Percentiles rank a stretch among this genome's conserved stretches.
Evolutionary conservation across 1,140 invertebrate species (phyloP).

Genomic region (Cotesia vestalis): DNA sequence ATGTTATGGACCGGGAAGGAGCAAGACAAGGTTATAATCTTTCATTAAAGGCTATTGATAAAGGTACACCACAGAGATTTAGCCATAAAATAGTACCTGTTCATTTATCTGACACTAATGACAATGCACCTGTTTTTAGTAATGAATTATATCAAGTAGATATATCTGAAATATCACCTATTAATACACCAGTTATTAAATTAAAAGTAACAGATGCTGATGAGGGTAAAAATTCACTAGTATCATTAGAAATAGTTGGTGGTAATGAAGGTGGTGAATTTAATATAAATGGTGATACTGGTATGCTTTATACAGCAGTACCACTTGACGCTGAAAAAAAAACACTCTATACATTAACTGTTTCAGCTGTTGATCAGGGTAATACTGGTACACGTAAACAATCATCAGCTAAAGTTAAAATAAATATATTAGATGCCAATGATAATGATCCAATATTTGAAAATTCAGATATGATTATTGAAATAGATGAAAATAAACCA

Average conservation of each 20-base stretch:
- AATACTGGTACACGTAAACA: conserved; percentile 84
- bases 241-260: conserved; percentile 88
- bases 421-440: conserved; percentile 87
- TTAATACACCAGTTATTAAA: conserved; percentile 86
- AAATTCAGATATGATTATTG: conserved; percentile 72
- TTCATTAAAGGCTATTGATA: conserved; percentile 84
- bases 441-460: conserved; percentile 93
- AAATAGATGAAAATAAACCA: conserved; percentile 87
- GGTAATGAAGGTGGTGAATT: conserved; percentile 93
- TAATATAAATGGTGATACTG: conserved; percentile 84
- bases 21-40: conserved; percentile 85
- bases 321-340: conserved; percentile 88
- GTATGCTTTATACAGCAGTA: conserved; percentile 87
- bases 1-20: conserved; percentile 78
- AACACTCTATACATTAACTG: conserved; percentile 88
- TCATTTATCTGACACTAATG: conserved; percentile 81
- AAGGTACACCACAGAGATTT: conserved; percentile 79
- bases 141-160: conserved; percentile 87
- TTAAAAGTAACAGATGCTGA: conserved; percentile 88
- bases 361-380: conserved; percentile 89
- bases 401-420: conserved; percentile 88
- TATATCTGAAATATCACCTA: conserved; percentile 86
- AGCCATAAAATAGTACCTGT: conserved; percentile 81
- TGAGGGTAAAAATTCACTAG: conserved; percentile 81
- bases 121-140: conserved; percentile 89